Conservation (phyloP, 92 coral and sea anemone genomes). For the Diadumene lineata region DNA sequence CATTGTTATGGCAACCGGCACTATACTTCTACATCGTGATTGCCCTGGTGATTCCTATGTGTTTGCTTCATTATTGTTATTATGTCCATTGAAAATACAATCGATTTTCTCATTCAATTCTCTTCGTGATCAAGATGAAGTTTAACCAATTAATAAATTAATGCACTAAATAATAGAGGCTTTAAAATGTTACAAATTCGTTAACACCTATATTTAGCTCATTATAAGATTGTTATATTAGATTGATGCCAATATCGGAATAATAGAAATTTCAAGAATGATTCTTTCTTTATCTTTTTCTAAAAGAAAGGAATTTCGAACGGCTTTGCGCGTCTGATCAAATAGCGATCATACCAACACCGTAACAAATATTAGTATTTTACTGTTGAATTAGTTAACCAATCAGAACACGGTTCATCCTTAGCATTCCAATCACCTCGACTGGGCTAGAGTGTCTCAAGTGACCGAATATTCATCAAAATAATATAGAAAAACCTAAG, state of each 20-base stretch:
- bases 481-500: conserved; percentile 16
- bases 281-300: not conserved
- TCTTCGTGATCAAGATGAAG: too few species aligned
- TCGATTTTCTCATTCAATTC: too few species aligned
- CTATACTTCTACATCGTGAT: not conserved
- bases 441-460: conserved; percentile 31
- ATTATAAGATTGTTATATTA: not conserved
- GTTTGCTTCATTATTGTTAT: too few species aligned
- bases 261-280: not conserved
- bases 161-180: not conserved
- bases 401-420: conserved; percentile 34
- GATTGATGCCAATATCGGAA: not conserved
- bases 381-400: conserved; percentile 31
- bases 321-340: conserved; percentile 1
- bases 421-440: conserved; percentile 42
- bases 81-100: too few species aligned
- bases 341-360: conserved; percentile 27
- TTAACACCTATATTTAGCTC: not conserved
- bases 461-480: conserved; percentile 52
- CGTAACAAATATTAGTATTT: conserved; percentile 28
- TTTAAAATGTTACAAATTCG: not conserved
- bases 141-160: not conserved
- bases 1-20: not conserved
- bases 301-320: conserved; percentile 19
- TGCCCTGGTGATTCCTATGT: not conserved